A percentile compares a stretch with the other conserved stretches of the same genome.
Evolutionary conservation across 2,113 vertebrate genomes (phyloP).

Genomic region (Platycercus adscitus): DNA sequence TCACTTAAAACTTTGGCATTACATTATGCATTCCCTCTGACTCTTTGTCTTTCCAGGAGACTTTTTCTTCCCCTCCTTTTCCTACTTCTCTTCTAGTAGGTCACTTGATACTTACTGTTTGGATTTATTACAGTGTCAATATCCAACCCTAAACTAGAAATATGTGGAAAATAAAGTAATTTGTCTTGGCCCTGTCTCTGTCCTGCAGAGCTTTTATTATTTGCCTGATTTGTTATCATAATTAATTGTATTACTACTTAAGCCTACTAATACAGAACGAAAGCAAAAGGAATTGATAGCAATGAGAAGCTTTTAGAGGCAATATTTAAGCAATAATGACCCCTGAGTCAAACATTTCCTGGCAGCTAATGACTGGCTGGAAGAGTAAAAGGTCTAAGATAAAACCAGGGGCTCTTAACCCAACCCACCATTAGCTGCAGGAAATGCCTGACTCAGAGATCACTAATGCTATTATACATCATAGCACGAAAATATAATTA

Average conservation of each 20-base stretch:
- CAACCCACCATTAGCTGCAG: conserved; percentile 51
- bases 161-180: neutral
- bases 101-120: neutral
- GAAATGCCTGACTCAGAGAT: conserved; percentile 47
- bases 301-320: conserved; percentile 59
- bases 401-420: conserved; percentile 48
- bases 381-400: conserved; percentile 43
- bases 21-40: neutral
- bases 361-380: conserved; percentile 60
- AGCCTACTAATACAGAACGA: conserved; percentile 55
- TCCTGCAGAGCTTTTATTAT: conserved; percentile 10
- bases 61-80: neutral
- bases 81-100: neutral
- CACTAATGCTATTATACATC: conserved; percentile 66
- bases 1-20: neutral
- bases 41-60: neutral
- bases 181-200: neutral
- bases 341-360: conserved; percentile 60
- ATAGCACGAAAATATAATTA: conserved; percentile 55
- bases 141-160: neutral
- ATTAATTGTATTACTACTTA: conserved; percentile 50
- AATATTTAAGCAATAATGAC: conserved; percentile 72
- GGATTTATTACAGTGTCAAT: neutral
- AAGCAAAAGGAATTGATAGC: conserved; percentile 60
- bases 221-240: conserved; percentile 49